These are phyloP conservation scores for Apamea anceps DNA, from an alignment of 2,888 invertebrate species.

Conservation along the genomic window DNA sequence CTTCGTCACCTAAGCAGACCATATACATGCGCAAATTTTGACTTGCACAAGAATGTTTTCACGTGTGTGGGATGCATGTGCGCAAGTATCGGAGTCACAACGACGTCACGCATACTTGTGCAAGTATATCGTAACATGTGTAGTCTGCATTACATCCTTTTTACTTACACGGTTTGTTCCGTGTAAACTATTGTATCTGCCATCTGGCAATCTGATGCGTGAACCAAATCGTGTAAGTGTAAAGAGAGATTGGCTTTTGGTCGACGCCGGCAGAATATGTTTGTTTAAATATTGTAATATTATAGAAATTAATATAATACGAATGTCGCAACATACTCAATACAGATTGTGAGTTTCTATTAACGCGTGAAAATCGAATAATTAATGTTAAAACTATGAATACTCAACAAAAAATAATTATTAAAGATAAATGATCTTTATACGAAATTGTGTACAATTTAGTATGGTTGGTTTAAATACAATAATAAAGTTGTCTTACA, in stretches of 20 bases:
- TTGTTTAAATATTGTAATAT: conserved; percentile 32
- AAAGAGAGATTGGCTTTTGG: background rate
- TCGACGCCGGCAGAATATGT: conserved; percentile 11
- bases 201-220: background rate
- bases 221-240: background rate
- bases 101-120: background rate
- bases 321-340: conserved; percentile 64
- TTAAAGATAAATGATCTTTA: conserved; percentile 5
- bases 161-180: background rate
- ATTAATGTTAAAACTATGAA: conserved; percentile 34
- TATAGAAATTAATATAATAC: conserved; percentile 40
- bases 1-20: background rate
- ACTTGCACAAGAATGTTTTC: background rate
- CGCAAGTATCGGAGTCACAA: background rate
- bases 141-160: background rate
- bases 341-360: conserved; percentile 27
- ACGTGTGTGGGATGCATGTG: background rate
- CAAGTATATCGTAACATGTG: background rate
- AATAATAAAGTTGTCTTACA: conserved; percentile 12
- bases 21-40: background rate
- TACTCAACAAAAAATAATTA: conserved; percentile 44
- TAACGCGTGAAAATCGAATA: conserved; percentile 31
- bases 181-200: background rate
- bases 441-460: conserved; percentile 31
- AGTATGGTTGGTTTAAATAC: conserved; percentile 27